A percentile compares a stretch with the other conserved stretches of the same genome.
Conservation (phyloP, 2,888 invertebrate genomes). For the Erpobdella octoculata region DNA sequence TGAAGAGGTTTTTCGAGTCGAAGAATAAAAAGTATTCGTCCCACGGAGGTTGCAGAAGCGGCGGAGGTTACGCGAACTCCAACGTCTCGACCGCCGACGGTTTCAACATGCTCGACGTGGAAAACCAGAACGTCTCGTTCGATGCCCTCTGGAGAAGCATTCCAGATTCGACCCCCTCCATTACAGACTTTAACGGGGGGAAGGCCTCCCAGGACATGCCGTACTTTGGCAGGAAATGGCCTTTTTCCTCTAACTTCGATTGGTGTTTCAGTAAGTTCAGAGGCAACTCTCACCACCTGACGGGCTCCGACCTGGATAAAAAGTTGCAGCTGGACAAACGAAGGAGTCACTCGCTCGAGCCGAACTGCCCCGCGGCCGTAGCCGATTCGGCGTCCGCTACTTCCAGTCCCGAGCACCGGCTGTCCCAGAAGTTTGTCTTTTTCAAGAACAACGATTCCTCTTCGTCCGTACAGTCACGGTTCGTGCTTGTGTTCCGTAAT, state of each 20-base stretch:
- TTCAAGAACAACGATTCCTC: no score
- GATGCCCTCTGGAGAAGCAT: conserved; percentile 2
- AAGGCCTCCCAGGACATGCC: background rate
- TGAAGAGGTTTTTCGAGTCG: background rate
- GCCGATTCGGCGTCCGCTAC: conserved; percentile 5
- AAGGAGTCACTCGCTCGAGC: conserved; percentile 23
- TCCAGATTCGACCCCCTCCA: conserved; percentile 12
- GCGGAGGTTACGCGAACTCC: background rate
- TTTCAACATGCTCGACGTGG: conserved; percentile 7
- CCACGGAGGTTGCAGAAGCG: no score
- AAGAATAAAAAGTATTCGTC: conserved; percentile 1
- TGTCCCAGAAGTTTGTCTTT: conserved; percentile 2
- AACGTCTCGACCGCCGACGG: background rate
- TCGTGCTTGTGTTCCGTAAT: no score
- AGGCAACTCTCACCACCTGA: background rate
- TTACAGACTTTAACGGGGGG: background rate
- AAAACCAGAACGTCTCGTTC: conserved; percentile 9
- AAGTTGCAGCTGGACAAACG: background rate
- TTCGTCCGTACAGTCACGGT: no score
- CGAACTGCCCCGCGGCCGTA: background rate
- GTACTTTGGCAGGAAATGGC: conserved; percentile 13
- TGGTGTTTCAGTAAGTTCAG: conserved; percentile 24
- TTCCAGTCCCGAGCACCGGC: conserved; percentile 4
- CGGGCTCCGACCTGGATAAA: background rate
- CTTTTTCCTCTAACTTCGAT: conserved; percentile 21